Evolutionary conservation across 2,797 vertebrate species (phyloP), one percentile per base, ranked within the genome.

Genomic region (Bovichtus variegatus): DNA sequence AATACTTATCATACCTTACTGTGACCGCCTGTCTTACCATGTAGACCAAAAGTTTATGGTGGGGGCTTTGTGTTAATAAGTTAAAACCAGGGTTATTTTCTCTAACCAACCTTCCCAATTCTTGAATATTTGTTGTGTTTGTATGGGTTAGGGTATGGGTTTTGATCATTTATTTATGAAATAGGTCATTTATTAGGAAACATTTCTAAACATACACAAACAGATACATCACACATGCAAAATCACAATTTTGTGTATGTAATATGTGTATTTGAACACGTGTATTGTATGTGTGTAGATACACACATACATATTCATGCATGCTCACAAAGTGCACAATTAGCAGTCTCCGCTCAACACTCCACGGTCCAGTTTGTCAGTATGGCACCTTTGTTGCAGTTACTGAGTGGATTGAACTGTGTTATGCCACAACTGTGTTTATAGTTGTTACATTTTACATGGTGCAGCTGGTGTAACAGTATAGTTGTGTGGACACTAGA

Each of bases 201-300:
- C 18, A 18, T 49, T n/a, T 21, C 3, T 0, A 2, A 49, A 12
- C 15, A 31, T 8, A 41, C 27, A 44, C 53, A 68, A 29, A 68
- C 73, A 58, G 81, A 68, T 73, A 58, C 81, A 67, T 67, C 40
- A 67, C 64, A 60, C 49, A 65, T 66, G 71, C 62, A 44, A 40
- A 27, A 4, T 61, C 18, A 25, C 46, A 36, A 2, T n/a, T n/a
- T n/a, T n/a, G n/a, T n/a, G n/a, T n/a, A n/a, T 38, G 46, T 11
- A n/a, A 25, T 21, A 9, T 46, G 27, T 34, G 60, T 34, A 10
- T 64, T 21, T 36, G n/a, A 64, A 36, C 21, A 8, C 19, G 18
- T 64, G n/a, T 23, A 62, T 25, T 16, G 23, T 60, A 31, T 44
- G 41, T 46, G 43, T 62, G 16, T 31, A 11, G 40, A 34, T 38